phyloP scores from a whole-genome alignment of 2,888 invertebrate species.

The Parnassius glacialis region DNA sequence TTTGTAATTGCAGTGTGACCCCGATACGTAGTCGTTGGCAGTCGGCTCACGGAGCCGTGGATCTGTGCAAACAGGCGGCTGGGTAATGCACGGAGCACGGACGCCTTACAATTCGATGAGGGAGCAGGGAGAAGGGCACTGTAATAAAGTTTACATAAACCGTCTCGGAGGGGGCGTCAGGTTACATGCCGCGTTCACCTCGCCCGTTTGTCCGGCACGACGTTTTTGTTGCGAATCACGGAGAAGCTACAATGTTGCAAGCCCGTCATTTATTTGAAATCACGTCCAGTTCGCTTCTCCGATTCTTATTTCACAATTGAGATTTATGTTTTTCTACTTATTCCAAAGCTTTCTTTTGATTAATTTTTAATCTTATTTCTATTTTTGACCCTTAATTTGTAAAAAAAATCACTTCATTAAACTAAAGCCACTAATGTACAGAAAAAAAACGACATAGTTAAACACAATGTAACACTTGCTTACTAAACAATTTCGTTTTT shows the following conservation, averaged over 20 bases:
- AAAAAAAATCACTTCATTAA: too few species aligned
- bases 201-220: conserved; percentile 55
- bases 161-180: conserved; percentile 63
- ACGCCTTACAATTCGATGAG: conserved; percentile 55
- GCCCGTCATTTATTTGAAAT: conserved; percentile 63
- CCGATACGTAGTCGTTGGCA: conserved; percentile 57
- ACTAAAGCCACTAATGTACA: too few species aligned
- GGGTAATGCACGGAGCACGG: conserved; percentile 71
- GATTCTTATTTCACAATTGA: conserved; percentile 17
- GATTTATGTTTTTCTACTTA: background rate
- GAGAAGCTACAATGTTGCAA: conserved; percentile 66
- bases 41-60: conserved; percentile 67
- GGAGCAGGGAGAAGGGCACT: conserved; percentile 47
- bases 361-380: too few species aligned
- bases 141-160: conserved; percentile 79
- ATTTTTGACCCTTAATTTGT: too few species aligned
- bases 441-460: too few species aligned
- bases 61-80: conserved; percentile 71
- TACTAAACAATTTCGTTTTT: too few species aligned
- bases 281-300: conserved; percentile 50
- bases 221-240: conserved; percentile 75
- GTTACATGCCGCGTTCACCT: conserved; percentile 55
- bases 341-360: too few species aligned
- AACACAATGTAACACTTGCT: too few species aligned
- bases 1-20: conserved; percentile 65